phyloP scores from a whole-genome alignment of 1,140 invertebrate genomes.

The Mizuhopecten yessoensis region DNA sequence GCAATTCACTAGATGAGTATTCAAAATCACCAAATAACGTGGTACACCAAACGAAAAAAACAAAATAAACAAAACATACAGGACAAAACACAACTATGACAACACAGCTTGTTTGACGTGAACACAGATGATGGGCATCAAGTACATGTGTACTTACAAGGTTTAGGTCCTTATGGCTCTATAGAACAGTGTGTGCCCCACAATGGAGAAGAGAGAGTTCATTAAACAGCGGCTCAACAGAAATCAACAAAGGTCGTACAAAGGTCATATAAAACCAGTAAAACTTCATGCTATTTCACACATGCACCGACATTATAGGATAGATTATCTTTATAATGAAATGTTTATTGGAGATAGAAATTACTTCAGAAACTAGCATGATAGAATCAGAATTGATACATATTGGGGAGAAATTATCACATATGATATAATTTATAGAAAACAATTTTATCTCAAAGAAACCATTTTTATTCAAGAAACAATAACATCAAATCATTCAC shows the following conservation, averaged over 20 bases:
- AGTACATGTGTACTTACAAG: conserved; percentile 79
- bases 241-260: conserved; percentile 38
- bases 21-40: conserved; percentile 15
- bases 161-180: conserved; percentile 79
- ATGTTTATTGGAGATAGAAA: not conserved
- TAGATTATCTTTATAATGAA: conserved; percentile 35
- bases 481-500: too few species aligned
- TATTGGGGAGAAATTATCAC: not conserved
- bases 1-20: not conserved
- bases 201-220: conserved; percentile 59
- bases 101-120: conserved; percentile 16
- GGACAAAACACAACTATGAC: not conserved
- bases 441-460: not conserved
- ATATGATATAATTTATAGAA: not conserved
- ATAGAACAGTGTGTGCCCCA: conserved; percentile 69
- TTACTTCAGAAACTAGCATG: not conserved
- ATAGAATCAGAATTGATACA: not conserved
- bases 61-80: not conserved
- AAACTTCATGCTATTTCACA: conserved; percentile 27
- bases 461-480: not conserved
- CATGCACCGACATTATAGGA: not conserved
- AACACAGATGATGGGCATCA: not conserved
- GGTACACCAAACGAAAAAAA: conserved; percentile 8
- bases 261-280: conserved; percentile 39
- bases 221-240: conserved; percentile 18